Evolutionary conservation across 1,140 invertebrate genomes (phyloP).

Genomic region (Leguminivora glycinivorella): DNA sequence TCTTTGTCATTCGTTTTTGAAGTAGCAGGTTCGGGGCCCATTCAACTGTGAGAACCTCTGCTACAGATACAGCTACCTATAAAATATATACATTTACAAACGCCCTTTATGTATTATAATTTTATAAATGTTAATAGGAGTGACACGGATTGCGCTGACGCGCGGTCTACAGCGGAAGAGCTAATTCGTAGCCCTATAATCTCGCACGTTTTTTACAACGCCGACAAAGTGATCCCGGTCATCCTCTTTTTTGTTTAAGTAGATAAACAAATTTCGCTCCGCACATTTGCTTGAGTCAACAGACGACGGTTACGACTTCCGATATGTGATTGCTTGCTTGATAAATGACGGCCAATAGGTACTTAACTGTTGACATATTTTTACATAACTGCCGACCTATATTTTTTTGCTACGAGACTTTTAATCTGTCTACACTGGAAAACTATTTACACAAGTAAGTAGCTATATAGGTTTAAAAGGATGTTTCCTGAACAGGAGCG

Average conservation of each 20-base stretch:
- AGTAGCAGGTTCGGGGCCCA: too few relatives aligned
- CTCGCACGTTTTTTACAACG: constrained; percentile 1
- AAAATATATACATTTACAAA: too few relatives aligned
- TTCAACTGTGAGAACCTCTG: too few relatives aligned
- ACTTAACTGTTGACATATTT: not conserved
- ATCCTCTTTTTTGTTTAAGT: constrained; percentile 15
- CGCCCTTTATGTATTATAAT: too few relatives aligned
- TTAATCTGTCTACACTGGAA: not conserved
- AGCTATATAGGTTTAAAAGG: too few relatives aligned
- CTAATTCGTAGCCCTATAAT: constrained; percentile 1
- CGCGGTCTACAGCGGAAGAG: constrained; percentile 3
- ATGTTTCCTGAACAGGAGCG: too few relatives aligned
- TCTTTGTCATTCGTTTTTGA: too few relatives aligned
- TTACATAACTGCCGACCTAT: not conserved
- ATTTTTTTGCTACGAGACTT: not conserved
- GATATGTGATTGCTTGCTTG: constrained; percentile 8
- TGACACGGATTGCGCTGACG: not conserved
- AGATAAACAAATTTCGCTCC: constrained; percentile 7
- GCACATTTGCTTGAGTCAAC: constrained; percentile 22
- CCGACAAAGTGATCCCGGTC: constrained; percentile 24
- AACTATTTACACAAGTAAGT: too few relatives aligned
- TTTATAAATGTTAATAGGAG: too few relatives aligned
- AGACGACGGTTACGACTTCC: constrained; percentile 13
- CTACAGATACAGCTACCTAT: too few relatives aligned
- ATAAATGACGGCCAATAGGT: constrained; percentile 9